Evolutionary conservation across 2,888 invertebrate species (phyloP).

Genomic region (Limnephilus auricula): DNA sequence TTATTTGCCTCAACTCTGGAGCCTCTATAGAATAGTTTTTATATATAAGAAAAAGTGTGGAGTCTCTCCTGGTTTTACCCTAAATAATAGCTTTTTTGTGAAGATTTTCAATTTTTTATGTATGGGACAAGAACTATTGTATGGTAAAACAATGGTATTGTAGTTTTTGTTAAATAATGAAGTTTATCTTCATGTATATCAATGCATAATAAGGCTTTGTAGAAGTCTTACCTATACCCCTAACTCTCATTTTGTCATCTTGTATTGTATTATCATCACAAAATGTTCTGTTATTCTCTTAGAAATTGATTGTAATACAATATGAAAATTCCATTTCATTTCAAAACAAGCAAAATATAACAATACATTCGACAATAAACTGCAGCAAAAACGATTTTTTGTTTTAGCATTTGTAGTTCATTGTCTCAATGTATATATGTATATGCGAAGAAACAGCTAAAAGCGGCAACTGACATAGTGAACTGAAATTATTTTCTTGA

Average conservation of each 20-base stretch:
- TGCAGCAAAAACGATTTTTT: neutral
- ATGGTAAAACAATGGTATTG: neutral
- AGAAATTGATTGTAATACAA: neutral
- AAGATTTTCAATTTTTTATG: neutral
- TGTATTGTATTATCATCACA: neutral
- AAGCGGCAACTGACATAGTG: neutral
- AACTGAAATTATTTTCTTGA: neutral
- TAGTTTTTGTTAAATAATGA: neutral
- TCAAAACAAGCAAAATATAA: neutral
- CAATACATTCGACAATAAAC: neutral
- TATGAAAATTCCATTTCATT: neutral
- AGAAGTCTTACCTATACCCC: neutral
- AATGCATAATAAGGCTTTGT: neutral
- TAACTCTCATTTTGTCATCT: conserved; percentile 2
- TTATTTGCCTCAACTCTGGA: no score
- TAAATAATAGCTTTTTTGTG: neutral
- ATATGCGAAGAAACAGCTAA: neutral
- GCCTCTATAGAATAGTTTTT: no score
- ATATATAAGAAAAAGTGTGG: no score
- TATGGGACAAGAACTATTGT: neutral
- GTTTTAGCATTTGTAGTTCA: neutral
- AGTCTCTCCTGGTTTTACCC: no score
- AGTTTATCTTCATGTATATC: neutral
- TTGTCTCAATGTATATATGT: no score
- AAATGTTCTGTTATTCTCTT: neutral